Evolutionary conservation across 2,888 invertebrate genomes (phyloP), one percentile per base, ranked within the genome.

Genomic region (Mechanitis messenoides): DNA sequence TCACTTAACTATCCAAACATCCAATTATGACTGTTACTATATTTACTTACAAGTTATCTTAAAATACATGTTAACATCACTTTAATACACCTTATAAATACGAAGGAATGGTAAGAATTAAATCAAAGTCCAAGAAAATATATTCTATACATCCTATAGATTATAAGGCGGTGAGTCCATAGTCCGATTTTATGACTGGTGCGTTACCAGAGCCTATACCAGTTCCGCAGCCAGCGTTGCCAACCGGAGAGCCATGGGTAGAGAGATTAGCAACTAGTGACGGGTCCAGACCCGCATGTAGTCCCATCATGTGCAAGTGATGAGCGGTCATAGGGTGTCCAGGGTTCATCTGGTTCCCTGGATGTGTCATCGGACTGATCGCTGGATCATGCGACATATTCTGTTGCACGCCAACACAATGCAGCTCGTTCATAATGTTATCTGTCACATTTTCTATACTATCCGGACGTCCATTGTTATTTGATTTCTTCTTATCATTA

Each of bases 131-230:
- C 78, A 69, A 82, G 88, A 42, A 89, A 86, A 87, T 87, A 88
- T 83, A 72, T 81, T 81, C 77, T 85, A 81, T 85, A 87, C 77
- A 85, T 76, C 82, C 79, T 84, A 83, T 79, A 74, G 85, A 89
- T 90, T 90, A 90, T 90, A 90, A 90, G 88, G 95, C 93, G 81
- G 96, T 96, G 76, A 97, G 92, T 83, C 95, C 96, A 81, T 96
- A 96, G 88, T 96, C 96, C 72, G 95, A 95, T 87, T 96, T 96
- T 76, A 95, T 95, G 76, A 93, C 91, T 67, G 93, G 89, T 70
- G 92, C 91, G 70, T 77, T 85, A 56, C 74, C 72, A 53, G 87
- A 78, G 62, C 74, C 79, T 63, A 90, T 79, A 47, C 87, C 88
- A 5, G 85, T 84, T 33, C 90, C 91, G 63, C 90, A 90, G 42